Conservation (phyloP, 2,797 vertebrate genomes). For the Mionectes olivaceus region DNA sequence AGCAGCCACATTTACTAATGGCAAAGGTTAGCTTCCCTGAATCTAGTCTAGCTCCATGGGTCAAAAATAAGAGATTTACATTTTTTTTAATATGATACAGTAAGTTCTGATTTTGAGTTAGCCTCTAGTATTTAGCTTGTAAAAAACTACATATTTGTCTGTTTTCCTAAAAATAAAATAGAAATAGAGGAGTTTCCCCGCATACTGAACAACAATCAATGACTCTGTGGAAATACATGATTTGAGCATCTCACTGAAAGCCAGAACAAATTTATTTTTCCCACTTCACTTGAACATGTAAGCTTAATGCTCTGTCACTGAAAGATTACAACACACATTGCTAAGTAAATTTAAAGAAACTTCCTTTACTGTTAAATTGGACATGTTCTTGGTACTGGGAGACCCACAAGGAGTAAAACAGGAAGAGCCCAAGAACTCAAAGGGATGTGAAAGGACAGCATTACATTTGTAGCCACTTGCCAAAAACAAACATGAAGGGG, state of each 20-base stretch:
- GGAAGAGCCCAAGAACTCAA: neutral
- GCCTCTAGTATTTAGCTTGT: neutral
- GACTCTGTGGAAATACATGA: neutral
- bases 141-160: neutral
- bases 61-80: neutral
- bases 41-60: neutral
- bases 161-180: neutral
- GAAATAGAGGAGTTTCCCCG: neutral
- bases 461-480: neutral
- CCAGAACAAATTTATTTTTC: neutral
- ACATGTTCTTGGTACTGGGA: neutral
- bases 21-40: neutral
- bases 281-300: neutral
- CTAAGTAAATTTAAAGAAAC: neutral
- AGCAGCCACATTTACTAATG: neutral
- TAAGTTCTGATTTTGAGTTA: neutral
- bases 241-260: neutral
- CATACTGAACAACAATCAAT: neutral
- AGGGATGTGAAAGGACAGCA: neutral
- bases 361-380: neutral
- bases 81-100: neutral
- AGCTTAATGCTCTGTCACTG: neutral
- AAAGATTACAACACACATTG: neutral
- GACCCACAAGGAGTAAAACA: neutral
- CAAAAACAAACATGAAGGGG: neutral